phyloP scores from a whole-genome alignment of 2,113 vertebrate genomes.

The Hippolais icterina region DNA sequence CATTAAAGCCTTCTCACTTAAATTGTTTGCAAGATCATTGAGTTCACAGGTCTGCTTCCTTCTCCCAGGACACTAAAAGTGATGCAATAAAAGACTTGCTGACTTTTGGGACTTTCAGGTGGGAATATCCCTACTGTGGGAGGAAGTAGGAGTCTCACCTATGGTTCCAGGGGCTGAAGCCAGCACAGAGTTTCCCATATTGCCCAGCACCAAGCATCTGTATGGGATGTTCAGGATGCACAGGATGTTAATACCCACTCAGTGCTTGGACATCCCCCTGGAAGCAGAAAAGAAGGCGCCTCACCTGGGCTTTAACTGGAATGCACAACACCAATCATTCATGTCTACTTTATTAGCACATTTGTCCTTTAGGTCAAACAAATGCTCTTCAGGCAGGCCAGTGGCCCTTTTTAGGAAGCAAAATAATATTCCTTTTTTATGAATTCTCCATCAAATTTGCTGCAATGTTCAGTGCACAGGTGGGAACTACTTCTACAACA shows the following conservation, averaged over 20 bases:
- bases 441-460: not conserved
- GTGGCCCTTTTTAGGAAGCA: not conserved
- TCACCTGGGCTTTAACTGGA: not conserved
- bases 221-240: not conserved
- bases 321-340: not conserved
- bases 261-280: not conserved
- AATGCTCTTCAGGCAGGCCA: not conserved
- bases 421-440: not conserved
- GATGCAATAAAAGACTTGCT: not conserved
- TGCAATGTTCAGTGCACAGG: not conserved
- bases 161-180: not conserved
- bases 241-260: not conserved
- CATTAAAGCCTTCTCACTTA: not conserved
- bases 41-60: not conserved
- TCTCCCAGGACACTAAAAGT: not conserved
- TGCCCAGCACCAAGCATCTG: fast-evolving
- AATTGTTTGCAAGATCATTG: not conserved
- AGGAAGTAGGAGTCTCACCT: not conserved
- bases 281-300: not conserved
- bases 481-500: not conserved
- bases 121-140: fast-evolving
- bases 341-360: not conserved
- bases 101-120: not conserved
- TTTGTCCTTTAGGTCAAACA: not conserved
- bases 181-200: not conserved